These are phyloP conservation scores for Echeneis naucrates DNA, from an alignment of 2,797 vertebrate species.

Conservation along the genomic window DNA sequence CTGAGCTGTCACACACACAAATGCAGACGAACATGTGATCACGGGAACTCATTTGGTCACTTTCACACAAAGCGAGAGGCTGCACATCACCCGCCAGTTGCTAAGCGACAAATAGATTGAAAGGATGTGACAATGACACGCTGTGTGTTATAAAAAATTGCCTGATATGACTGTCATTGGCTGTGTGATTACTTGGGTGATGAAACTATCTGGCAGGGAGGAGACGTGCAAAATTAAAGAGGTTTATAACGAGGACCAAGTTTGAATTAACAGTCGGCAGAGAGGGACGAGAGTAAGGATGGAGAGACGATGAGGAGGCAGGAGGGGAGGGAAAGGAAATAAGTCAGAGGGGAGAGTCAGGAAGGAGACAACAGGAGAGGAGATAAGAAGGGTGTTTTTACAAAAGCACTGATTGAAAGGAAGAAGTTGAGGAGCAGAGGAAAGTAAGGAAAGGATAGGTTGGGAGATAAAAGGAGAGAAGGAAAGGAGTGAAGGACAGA, in stretches of 20 bases:
- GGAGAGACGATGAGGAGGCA: too few species aligned
- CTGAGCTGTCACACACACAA: not conserved
- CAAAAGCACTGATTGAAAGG: too few species aligned
- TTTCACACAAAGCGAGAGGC: not conserved
- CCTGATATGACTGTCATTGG: constrained; percentile 3
- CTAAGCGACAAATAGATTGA: constrained; percentile 26
- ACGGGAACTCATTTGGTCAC: too few species aligned
- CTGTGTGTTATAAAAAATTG: constrained; percentile 1
- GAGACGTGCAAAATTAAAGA: not conserved
- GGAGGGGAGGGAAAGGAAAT: too few species aligned
- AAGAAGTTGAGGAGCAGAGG: too few species aligned
- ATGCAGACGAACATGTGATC: too few species aligned
- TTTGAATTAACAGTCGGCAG: not conserved
- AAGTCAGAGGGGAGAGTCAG: too few species aligned
- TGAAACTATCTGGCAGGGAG: not conserved
- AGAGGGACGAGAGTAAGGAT: not conserved
- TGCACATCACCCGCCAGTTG: constrained; percentile 24
- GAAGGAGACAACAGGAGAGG: too few species aligned
- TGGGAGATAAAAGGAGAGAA: too few species aligned
- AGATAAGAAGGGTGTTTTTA: too few species aligned
- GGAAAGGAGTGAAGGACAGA: not conserved
- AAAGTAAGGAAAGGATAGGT: too few species aligned
- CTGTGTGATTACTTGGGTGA: constrained; percentile 1
- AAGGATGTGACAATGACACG: constrained; percentile 6
- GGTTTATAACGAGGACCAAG: not conserved